phyloP scores from a whole-genome alignment of 2,113 vertebrate species.

The Lanius collurio region DNA sequence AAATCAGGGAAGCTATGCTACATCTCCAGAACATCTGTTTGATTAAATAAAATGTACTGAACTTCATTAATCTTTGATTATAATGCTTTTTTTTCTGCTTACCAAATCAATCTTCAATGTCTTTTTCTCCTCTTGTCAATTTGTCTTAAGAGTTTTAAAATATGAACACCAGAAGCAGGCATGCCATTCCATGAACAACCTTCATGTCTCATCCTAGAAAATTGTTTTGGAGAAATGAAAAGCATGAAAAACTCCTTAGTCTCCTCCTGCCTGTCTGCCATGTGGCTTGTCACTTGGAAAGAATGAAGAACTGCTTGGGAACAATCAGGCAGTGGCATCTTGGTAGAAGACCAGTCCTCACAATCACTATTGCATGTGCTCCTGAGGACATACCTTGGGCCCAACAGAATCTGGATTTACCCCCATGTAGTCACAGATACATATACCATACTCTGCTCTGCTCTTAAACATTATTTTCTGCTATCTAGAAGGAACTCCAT shows the following conservation, averaged over 20 bases:
- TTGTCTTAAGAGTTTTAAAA: background rate
- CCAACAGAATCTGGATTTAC: background rate
- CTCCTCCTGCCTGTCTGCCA: background rate
- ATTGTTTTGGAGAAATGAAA: background rate
- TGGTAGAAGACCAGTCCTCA: background rate
- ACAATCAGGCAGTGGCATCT: background rate
- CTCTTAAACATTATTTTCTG: background rate
- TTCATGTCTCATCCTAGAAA: background rate
- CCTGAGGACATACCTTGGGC: background rate
- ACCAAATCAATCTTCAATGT: background rate
- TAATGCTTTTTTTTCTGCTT: background rate
- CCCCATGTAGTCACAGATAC: fast-evolving
- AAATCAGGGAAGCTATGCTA: background rate
- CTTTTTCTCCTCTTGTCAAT: background rate
- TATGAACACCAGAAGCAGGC: background rate
- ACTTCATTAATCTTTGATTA: background rate
- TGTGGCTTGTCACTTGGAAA: background rate
- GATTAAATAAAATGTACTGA: background rate
- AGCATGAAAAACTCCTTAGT: background rate
- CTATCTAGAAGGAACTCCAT: background rate
- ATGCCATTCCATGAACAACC: background rate
- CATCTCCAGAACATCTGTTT: background rate
- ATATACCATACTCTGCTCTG: background rate
- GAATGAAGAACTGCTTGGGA: background rate
- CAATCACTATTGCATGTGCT: background rate